Conservation (phyloP, 2,797 vertebrate species). For the Jordanella pulchra region DNA sequence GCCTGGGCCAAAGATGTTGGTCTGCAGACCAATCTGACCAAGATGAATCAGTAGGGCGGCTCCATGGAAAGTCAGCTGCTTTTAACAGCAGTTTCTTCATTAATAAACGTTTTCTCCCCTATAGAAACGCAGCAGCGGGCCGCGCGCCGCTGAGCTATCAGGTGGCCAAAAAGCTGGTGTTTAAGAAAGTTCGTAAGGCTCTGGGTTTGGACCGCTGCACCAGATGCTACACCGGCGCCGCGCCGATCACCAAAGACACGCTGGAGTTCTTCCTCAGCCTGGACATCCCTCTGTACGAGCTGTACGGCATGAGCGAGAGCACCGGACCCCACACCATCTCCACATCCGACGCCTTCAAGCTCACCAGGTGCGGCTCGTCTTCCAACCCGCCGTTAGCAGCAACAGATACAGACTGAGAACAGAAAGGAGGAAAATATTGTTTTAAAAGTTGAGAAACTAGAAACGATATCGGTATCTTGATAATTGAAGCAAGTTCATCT, state of each 20-base stretch:
- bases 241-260: constrained; percentile 88
- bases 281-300: constrained; percentile 87
- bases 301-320: constrained; percentile 94
- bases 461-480: too few relatives aligned
- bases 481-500: too few relatives aligned
- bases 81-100: not conserved
- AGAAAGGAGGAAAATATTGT: too few relatives aligned
- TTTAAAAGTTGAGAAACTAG: too few relatives aligned
- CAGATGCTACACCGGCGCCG: constrained; percentile 87
- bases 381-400: too few relatives aligned
- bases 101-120: not conserved
- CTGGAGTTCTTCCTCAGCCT: constrained; percentile 94
- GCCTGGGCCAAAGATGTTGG: constrained; percentile 89
- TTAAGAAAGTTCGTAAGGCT: constrained; percentile 85
- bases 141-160: constrained; percentile 81
- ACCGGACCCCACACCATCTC: constrained; percentile 88
- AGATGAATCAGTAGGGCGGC: constrained; percentile 83
- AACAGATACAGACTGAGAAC: too few relatives aligned
- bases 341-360: constrained; percentile 61
- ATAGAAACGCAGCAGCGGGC: constrained; percentile 51
- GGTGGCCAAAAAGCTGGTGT: constrained; percentile 88
- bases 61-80: not conserved
- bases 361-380: constrained; percentile 82
- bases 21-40: constrained; percentile 84
- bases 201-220: constrained; percentile 89